A percentile compares a stretch with the other conserved stretches of the same genome.
Evolutionary conservation across 1,140 invertebrate species (phyloP).

Genomic region (Ooceraea biroi): DNA sequence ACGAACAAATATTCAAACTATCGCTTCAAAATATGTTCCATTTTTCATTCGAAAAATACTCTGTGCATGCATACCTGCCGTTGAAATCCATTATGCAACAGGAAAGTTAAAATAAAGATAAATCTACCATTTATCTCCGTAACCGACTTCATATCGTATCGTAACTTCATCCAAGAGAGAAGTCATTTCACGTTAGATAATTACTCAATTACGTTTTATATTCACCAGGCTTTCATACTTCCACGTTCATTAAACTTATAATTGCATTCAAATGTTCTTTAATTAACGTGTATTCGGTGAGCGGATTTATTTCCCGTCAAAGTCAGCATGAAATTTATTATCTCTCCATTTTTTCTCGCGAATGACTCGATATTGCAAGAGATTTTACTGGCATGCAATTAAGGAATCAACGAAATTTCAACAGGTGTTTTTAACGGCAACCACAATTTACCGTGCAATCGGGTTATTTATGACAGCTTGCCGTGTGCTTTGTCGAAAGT

Average conservation of each 20-base stretch:
- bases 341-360: constrained; percentile 8
- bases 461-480: neutral
- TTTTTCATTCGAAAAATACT: neutral
- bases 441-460: constrained; percentile 1
- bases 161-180: neutral
- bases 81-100: neutral
- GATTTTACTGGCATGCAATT: constrained; percentile 22
- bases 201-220: constrained; percentile 52
- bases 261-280: constrained; percentile 50
- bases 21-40: neutral
- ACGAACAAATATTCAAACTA: too few species aligned
- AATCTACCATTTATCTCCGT: constrained; percentile 9
- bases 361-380: constrained; percentile 31
- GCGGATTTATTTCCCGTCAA: constrained; percentile 34
- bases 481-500: neutral
- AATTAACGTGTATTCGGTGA: constrained; percentile 40
- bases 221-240: constrained; percentile 8
- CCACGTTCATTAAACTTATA: constrained; percentile 39
- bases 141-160: neutral
- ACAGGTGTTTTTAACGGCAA: constrained; percentile 9
- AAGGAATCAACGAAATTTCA: constrained; percentile 11
- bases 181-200: neutral
- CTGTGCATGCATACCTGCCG: neutral
- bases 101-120: neutral
- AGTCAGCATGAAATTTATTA: constrained; percentile 27